Conservation (phyloP, 1,140 invertebrate species). For the Colletes gigas region DNA sequence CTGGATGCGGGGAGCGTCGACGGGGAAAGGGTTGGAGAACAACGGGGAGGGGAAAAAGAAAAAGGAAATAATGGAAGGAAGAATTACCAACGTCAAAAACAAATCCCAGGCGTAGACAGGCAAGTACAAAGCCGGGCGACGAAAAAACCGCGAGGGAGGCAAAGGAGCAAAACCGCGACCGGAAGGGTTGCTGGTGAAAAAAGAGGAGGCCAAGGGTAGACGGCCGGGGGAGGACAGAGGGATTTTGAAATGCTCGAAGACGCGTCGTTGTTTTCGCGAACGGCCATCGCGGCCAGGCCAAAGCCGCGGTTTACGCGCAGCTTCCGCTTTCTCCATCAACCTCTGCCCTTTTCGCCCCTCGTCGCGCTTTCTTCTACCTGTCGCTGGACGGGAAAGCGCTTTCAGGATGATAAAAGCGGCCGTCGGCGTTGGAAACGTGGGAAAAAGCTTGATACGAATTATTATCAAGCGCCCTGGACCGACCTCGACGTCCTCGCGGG, state of each 20-base stretch:
- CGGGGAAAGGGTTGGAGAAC: background rate
- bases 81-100: constrained; percentile 12
- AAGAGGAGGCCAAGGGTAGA: background rate
- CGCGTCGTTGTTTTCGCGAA: constrained; percentile 15
- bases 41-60: background rate
- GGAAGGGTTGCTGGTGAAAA: background rate
- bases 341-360: too few species aligned
- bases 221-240: too few species aligned
- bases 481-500: too few species aligned
- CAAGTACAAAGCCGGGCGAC: background rate
- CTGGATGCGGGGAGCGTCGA: too few species aligned
- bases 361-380: background rate
- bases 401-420: constrained; percentile 22
- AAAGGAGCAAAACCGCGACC: background rate
- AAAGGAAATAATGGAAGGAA: background rate
- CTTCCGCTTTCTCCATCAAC: background rate
- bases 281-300: background rate
- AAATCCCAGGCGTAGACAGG: background rate
- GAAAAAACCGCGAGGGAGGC: background rate
- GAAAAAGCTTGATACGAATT: constrained; percentile 38
- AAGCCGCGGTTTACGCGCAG: constrained; percentile 8
- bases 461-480: constrained; percentile 17
- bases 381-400: background rate
- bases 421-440: constrained; percentile 14
- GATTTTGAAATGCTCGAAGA: constrained; percentile 23